Conservation (phyloP, 2,888 invertebrate genomes). For the Gandaritis pyraliata region DNA sequence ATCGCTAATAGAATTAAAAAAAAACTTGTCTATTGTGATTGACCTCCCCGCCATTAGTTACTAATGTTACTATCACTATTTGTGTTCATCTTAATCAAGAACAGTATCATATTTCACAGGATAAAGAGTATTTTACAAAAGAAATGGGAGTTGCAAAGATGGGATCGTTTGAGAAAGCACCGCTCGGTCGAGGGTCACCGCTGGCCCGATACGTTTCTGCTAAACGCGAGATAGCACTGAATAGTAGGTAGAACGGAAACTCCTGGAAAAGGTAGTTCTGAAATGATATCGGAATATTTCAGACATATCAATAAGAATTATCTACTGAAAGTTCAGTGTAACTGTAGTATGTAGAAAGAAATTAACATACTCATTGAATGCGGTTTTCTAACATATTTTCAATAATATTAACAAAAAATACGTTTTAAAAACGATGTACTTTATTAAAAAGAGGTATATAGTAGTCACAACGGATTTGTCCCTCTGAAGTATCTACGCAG, state of each 20-base stretch:
- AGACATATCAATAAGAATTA: no score
- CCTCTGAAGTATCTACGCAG: no score
- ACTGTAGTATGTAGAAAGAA: no score
- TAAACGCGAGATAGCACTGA: conserved; percentile 42
- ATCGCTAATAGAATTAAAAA: no score
- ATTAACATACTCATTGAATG: no score
- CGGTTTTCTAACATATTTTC: no score
- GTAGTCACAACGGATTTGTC: no score
- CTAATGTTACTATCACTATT: neutral
- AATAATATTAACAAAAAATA: no score
- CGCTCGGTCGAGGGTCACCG: conserved; percentile 70
- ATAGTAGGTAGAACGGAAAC: neutral
- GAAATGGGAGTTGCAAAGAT: conserved; percentile 62
- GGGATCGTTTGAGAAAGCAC: conserved; percentile 78
- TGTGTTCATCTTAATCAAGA: conserved; percentile 35
- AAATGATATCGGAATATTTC: no score
- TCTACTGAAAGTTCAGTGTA: no score
- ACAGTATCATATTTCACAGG: conserved; percentile 38
- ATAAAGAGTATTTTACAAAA: conserved; percentile 50
- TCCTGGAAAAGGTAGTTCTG: neutral
- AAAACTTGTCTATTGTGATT: neutral
- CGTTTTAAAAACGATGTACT: no score
- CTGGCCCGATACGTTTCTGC: conserved; percentile 70
- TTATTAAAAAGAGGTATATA: no score
- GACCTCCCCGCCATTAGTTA: neutral